These are phyloP conservation scores for Melanerpes formicivorus DNA, from an alignment of 2,113 vertebrate species.

Conservation along the genomic window DNA sequence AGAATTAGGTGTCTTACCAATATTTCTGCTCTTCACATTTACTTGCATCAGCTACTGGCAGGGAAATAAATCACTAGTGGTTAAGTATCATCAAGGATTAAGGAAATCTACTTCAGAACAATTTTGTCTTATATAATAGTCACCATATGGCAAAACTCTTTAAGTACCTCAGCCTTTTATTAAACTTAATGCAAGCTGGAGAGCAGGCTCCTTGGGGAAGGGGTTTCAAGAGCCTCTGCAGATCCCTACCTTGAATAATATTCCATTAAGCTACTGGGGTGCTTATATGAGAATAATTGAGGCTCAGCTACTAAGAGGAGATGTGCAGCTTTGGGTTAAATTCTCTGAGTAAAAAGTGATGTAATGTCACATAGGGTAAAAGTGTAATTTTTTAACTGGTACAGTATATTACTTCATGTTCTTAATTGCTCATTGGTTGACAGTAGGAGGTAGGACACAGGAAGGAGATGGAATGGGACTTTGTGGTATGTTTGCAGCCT, in stretches of 20 bases:
- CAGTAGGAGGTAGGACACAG: neutral
- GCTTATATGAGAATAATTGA: neutral
- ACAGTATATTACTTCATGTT: neutral
- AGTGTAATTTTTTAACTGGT: neutral
- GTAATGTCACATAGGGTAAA: neutral
- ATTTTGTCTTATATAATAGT: neutral
- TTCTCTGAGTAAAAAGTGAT: neutral
- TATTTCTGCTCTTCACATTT: neutral
- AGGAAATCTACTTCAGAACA: neutral
- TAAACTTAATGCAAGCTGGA: neutral
- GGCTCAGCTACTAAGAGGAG: neutral
- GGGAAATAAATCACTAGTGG: neutral
- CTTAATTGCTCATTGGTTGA: neutral
- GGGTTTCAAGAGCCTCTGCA: neutral
- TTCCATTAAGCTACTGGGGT: neutral
- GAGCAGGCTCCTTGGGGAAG: neutral
- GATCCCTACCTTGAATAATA: fast-evolving
- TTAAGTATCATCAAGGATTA: neutral
- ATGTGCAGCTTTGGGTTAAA: neutral
- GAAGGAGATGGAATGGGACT: neutral
- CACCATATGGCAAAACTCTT: neutral
- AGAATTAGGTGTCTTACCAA: neutral
- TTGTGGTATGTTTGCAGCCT: neutral
- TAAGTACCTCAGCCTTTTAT: neutral
- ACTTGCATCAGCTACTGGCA: neutral